Base-by-base conservation (phyloP, 1,140 invertebrate species). In the Anastrepha obliqua region DNA sequence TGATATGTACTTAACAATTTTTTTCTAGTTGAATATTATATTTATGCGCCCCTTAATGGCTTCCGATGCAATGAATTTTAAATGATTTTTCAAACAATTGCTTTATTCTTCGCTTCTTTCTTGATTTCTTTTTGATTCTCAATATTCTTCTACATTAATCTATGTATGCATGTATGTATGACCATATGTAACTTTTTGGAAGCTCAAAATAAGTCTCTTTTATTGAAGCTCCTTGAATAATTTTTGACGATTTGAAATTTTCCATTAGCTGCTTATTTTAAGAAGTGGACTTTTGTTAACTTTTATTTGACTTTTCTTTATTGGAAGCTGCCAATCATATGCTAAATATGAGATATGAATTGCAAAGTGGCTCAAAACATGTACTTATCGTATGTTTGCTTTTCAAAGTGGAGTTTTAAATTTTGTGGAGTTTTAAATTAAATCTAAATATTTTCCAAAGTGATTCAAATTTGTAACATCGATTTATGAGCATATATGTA, bases 71-170 rank as follows among this genome's bases (percentile, higher is more conserved):
- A 47, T 44, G 42, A 17, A 74, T 74, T 74, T 47, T 74, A 2
- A n/a, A 74, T 74, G 67, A 47, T 74, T 74, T 74, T 47, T 8
- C 67, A 74, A 74, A 44, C 67, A 47, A 17, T 74, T 42, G 44
- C 42, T 74, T 17, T 5, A 70, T 0, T 44, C 42, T 47, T 62
- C 15, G 4, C 60, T 62, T 62, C 51, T 6, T 17, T 62, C 64
- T 74, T 74, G 39, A 47, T 39, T 13, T 44, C 5, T 74, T 74
- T 74, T 74, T 42, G 51, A 74, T 74, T 42, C 44, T 44, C 17
- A 74, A 74, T 42, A 74, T 29, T 29, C 29, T 29, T 29, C 29
- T 29, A 29, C 29, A 29, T 29, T 29, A 29, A 29, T 29, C 0
- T 29, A 29, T 29, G 29, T 29, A 29, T 29, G 29, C 29, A 29